phyloP scores from a whole-genome alignment of 2,113 vertebrate genomes.

The Monopterus albus region DNA sequence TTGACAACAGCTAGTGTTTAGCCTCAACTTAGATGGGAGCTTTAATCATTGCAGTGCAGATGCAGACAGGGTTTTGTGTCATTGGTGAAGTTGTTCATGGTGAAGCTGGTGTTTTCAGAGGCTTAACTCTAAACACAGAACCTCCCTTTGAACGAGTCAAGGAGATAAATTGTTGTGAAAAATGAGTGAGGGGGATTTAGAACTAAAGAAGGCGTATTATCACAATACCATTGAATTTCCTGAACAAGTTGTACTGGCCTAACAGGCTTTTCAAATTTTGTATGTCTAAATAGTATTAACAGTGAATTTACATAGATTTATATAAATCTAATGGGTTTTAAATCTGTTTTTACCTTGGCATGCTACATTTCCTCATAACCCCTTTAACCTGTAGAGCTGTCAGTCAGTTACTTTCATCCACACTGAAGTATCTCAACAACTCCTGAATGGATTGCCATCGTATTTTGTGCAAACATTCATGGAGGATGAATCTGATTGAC shows the following conservation, averaged over 20 bases:
- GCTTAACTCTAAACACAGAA: slow-evolving; percentile 39
- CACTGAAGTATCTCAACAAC: neutral
- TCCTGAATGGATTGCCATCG: too few species aligned
- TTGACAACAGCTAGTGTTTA: slow-evolving; percentile 68
- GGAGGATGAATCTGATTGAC: neutral
- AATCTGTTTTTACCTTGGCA: too few species aligned
- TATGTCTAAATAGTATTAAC: neutral
- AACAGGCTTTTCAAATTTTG: neutral
- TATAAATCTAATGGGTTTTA: neutral
- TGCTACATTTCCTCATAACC: neutral
- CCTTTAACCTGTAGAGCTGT: neutral
- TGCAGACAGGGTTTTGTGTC: slow-evolving; percentile 43
- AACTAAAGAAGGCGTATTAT: neutral
- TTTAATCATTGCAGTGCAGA: slow-evolving; percentile 67
- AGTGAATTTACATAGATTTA: neutral
- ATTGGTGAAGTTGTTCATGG: slow-evolving; percentile 37
- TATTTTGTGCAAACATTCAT: neutral
- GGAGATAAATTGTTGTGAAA: slow-evolving; percentile 25
- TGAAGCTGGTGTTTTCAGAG: slow-evolving; percentile 39
- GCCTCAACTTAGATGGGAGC: slow-evolving; percentile 49
- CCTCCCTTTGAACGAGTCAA: slow-evolving; percentile 26
- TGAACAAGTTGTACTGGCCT: neutral
- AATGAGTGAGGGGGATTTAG: slow-evolving; percentile 12
- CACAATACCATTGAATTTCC: neutral
- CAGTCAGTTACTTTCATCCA: neutral